Base-by-base conservation (phyloP, 2,113 vertebrate genomes). In the Motacilla alba region DNA sequence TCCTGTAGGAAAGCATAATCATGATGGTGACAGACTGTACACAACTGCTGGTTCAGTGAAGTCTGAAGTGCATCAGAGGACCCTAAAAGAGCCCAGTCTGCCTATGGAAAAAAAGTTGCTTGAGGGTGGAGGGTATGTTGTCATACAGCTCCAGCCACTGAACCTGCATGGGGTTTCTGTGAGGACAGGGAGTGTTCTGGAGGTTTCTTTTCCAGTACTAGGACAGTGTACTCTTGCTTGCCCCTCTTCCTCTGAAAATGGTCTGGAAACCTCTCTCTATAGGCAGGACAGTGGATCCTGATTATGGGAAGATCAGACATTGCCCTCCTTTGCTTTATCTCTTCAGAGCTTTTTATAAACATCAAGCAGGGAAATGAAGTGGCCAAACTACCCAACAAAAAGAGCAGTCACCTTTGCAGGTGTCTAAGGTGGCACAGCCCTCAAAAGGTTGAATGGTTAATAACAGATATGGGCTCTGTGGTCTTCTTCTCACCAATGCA, bases 121-220 rank as follows among this genome's bases (percentile, higher is more conserved):
- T 16, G 53, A 52, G 17, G 9, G 4, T 66, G 46, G 28, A 66
- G 31, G 2, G 4, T 6, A 37, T 27, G 39, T 15, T 46, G 4
- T 52, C 19, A 24, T 23, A 44, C 1, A 1, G 4, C 30, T 84
- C 21, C 3, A 16, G 22, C 18, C 53, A 68, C 47, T 67, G 47
- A 50, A 31, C 18, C 26, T 73, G 23, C 33, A n/a, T 0, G 0
- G 8, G 3, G 2, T 30, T 50, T 31, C 46, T 66, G 6, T 5
- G 1, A 23, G 31, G 26, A n/a, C 3, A 27, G 28, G 20, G 20
- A 77, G 11, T 18, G 2, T 2, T 46, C 27, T 47, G n/a, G 7
- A 75, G 2, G 15, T 63, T 85, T 85, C 35, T 50, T 60, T 31
- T 52, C 30, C 55, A 8, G 6, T 30, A 17, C 28, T 60, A 28